Percentiles rank a stretch among this genome's conserved stretches.
Conservation (phyloP, 2,888 invertebrate species). For the Apodemia zela region DNA sequence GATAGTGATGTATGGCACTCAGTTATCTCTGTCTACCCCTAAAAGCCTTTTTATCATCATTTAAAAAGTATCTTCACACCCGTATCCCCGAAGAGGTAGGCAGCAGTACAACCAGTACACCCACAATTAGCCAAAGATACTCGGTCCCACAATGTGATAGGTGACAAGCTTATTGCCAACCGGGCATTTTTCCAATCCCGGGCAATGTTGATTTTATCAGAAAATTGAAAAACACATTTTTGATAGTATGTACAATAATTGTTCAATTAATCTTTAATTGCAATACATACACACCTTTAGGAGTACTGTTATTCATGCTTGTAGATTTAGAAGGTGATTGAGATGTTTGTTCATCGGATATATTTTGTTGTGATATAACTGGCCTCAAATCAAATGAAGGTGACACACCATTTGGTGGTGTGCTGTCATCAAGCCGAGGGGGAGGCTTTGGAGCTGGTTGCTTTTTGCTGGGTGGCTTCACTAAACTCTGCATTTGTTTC, state of each 20-base stretch:
- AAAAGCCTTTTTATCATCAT: no score
- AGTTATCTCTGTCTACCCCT: no score
- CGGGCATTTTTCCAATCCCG: no score
- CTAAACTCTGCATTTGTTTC: slow-evolving; percentile 71
- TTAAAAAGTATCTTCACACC: no score
- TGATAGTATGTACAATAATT: background rate
- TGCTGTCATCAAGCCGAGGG: slow-evolving; percentile 61
- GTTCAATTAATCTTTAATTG: background rate
- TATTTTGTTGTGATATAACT: slow-evolving; percentile 69
- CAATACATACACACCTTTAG: slow-evolving; percentile 44
- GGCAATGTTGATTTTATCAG: no score
- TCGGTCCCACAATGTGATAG: no score
- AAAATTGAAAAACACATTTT: no score
- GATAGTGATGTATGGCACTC: no score
- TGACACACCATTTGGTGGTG: slow-evolving; percentile 71
- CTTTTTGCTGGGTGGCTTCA: slow-evolving; percentile 60
- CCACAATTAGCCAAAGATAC: no score
- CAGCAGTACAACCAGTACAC: no score
- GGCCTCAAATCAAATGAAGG: slow-evolving; percentile 71
- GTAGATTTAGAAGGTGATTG: slow-evolving; percentile 53
- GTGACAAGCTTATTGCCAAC: no score
- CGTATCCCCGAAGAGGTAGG: no score
- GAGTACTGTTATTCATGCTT: slow-evolving; percentile 36
- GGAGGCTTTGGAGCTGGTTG: slow-evolving; percentile 68
- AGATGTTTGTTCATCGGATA: slow-evolving; percentile 59